A percentile compares a stretch with the other conserved stretches of the same genome.
These are phyloP conservation scores for Crypturellus undulatus DNA, from an alignment of 2,113 vertebrate species.

Conservation along the genomic window DNA sequence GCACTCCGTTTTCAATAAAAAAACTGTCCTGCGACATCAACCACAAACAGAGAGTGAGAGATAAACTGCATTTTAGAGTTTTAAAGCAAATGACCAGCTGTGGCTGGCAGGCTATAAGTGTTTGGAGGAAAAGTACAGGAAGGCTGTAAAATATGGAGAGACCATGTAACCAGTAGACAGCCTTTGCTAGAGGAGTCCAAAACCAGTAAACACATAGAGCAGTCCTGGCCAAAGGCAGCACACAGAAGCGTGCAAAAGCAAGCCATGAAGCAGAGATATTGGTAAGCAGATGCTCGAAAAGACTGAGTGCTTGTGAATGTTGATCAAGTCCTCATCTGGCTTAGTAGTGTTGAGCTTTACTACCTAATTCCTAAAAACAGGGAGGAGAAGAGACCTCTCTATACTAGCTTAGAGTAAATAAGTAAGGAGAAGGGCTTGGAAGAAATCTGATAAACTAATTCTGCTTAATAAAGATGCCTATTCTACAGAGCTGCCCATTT, in stretches of 20 bases:
- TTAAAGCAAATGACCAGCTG: not conserved
- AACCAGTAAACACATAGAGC: not conserved
- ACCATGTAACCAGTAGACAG: not conserved
- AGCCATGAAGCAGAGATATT: not conserved
- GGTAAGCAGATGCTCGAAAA: conserved; percentile 21
- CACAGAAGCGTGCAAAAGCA: not conserved
- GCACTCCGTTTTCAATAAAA: not conserved
- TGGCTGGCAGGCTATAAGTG: not conserved
- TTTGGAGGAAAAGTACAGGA: not conserved
- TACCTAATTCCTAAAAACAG: conserved; percentile 51
- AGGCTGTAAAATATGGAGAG: not conserved
- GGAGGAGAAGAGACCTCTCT: not conserved
- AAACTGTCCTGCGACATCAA: not conserved
- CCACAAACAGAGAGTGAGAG: not conserved
- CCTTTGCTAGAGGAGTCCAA: not conserved
- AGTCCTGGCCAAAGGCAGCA: rapidly evolving
- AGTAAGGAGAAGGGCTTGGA: conserved; percentile 5
- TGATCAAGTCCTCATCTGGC: conserved; percentile 58
- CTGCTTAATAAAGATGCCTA: not conserved
- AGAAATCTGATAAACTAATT: conserved; percentile 1
- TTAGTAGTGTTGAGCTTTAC: conserved; percentile 30
- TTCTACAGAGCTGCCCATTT: not conserved
- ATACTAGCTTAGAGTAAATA: not conserved
- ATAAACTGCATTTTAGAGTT: not conserved
- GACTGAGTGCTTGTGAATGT: conserved; percentile 48